Evolutionary conservation across 2,113 vertebrate genomes (phyloP).

Genomic region (Ovis canadensis): DNA sequence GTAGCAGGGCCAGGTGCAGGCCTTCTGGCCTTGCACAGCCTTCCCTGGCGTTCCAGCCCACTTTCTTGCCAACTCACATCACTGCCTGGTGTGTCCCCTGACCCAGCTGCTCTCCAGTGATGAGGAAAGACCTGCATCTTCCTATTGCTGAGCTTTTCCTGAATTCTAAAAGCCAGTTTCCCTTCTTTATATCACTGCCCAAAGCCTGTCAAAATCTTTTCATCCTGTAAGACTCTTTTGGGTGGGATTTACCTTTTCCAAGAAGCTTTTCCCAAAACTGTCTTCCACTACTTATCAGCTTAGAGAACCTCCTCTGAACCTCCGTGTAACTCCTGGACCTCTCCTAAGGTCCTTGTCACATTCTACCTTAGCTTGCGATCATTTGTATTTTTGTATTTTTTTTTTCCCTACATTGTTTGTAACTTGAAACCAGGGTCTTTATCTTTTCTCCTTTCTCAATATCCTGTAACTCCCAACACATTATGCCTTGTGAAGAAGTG

Average conservation of each 20-base stretch:
- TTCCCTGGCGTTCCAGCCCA: fast-evolving
- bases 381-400: neutral
- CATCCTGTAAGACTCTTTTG: neutral
- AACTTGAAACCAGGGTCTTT: neutral
- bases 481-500: neutral
- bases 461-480: neutral
- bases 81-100: fast-evolving
- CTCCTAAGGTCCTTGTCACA: neutral
- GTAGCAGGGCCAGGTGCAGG: neutral
- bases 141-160: neutral
- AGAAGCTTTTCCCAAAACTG: neutral
- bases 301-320: neutral
- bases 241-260: neutral
- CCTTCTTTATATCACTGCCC: neutral
- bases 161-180: neutral
- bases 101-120: fast-evolving
- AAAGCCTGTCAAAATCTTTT: neutral
- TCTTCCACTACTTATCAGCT: neutral
- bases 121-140: neutral
- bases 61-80: neutral
- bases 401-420: neutral
- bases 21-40: neutral
- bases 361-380: neutral
- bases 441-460: neutral
- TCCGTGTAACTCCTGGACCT: no score